phyloP scores from a whole-genome alignment of 1,140 invertebrate genomes.

The Tachypleus tridentatus region DNA sequence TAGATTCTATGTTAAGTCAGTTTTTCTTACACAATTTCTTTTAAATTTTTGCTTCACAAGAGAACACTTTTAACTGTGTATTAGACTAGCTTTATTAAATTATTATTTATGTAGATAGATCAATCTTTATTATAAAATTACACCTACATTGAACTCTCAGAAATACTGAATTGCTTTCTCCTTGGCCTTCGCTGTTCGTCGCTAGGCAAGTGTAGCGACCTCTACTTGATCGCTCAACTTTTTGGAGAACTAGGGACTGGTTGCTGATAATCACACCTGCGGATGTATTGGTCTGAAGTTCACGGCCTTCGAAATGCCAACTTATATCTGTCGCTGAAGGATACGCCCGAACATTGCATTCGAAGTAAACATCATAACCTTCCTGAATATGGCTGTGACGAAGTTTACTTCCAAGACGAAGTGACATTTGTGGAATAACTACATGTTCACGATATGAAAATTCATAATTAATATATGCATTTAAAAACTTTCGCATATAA shows the following conservation, averaged over 20 bases:
- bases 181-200: constrained; percentile 75
- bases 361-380: constrained; percentile 75
- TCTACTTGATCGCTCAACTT: constrained; percentile 25
- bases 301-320: constrained; percentile 58
- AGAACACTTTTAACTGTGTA: too few species aligned
- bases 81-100: too few species aligned
- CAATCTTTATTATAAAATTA: neutral
- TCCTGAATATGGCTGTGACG: constrained; percentile 57
- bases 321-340: constrained; percentile 62
- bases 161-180: constrained; percentile 64
- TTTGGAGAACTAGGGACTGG: constrained; percentile 41
- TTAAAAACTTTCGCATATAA: too few species aligned
- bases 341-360: constrained; percentile 76
- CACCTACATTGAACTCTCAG: constrained; percentile 77
- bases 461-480: too few species aligned
- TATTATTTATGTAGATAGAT: too few species aligned
- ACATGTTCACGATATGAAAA: too few species aligned
- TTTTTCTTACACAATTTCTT: too few species aligned
- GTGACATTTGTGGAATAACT: constrained; percentile 11
- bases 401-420: constrained; percentile 33
- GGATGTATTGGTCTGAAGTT: constrained; percentile 31
- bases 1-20: too few species aligned
- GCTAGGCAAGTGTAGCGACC: constrained; percentile 67
- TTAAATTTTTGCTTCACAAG: too few species aligned
- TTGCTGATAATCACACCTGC: constrained; percentile 64